phyloP scores from a whole-genome alignment of 2,888 invertebrate species.

The Leucozona laternaria region DNA sequence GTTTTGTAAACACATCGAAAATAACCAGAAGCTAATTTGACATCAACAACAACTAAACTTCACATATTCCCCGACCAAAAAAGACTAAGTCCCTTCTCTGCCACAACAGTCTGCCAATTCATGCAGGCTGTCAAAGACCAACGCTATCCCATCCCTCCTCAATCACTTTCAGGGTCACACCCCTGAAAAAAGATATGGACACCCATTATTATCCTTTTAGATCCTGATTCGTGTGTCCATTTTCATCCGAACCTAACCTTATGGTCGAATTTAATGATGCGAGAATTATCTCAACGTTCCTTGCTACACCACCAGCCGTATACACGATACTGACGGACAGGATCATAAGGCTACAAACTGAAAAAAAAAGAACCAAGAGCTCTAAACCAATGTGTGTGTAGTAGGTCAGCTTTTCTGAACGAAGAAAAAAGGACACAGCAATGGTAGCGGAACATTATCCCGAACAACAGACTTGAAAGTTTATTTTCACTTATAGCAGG shows the following conservation, averaged over 20 bases:
- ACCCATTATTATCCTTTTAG: constrained; percentile 75
- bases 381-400: constrained; percentile 31
- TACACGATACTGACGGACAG: constrained; percentile 52
- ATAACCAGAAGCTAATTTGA: background rate
- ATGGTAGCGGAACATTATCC: constrained; percentile 52
- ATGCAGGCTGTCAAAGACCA: constrained; percentile 25
- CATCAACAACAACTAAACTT: background rate
- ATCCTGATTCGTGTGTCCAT: constrained; percentile 67
- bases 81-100: constrained; percentile 12
- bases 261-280: constrained; percentile 75
- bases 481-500: constrained; percentile 75
- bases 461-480: constrained; percentile 64
- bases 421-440: background rate
- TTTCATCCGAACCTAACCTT: constrained; percentile 67
- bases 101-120: constrained; percentile 17
- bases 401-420: constrained; percentile 17
- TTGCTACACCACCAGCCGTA: constrained; percentile 10
- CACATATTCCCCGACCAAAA: too few species aligned
- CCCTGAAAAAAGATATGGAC: constrained; percentile 54
- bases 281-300: constrained; percentile 73
- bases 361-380: constrained; percentile 5
- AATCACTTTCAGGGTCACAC: constrained; percentile 67
- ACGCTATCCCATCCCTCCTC: constrained; percentile 20
- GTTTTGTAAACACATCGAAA: background rate
- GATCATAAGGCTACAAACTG: constrained; percentile 57